These are phyloP conservation scores for Plemyria rubiginata DNA, from an alignment of 2,888 invertebrate genomes.

Conservation along the genomic window DNA sequence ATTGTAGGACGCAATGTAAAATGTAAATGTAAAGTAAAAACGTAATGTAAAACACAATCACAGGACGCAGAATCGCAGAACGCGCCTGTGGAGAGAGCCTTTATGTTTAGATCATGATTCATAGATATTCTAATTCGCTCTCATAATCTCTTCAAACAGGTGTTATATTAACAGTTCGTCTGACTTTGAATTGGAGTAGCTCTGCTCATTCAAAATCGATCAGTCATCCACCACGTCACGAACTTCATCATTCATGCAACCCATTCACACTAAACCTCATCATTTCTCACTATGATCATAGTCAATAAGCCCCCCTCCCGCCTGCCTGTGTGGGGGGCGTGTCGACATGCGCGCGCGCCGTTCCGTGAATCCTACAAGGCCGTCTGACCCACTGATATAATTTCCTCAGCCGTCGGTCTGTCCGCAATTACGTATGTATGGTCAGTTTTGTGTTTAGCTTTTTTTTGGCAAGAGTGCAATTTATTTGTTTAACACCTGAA, in stretches of 20 bases:
- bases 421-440: conserved; percentile 43
- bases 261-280: conserved; percentile 27
- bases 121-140: background rate
- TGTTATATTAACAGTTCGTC: background rate
- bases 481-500: background rate
- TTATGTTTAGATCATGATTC: too few species aligned
- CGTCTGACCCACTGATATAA: conserved; percentile 69
- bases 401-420: conserved; percentile 50
- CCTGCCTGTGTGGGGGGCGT: conserved; percentile 49
- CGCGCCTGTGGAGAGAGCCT: too few species aligned
- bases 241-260: conserved; percentile 23
- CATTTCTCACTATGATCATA: conserved; percentile 24
- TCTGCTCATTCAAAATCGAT: conserved; percentile 19
- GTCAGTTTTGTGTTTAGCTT: conserved; percentile 37
- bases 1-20: too few species aligned
- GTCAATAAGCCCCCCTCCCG: conserved; percentile 27
- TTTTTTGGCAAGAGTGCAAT: conserved; percentile 19
- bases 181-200: background rate
- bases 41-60: too few species aligned
- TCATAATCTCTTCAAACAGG: background rate
- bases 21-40: too few species aligned
- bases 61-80: too few species aligned
- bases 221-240: conserved; percentile 17
- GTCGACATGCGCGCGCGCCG: conserved; percentile 62
- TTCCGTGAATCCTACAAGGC: conserved; percentile 68